Conservation (phyloP, 2,797 vertebrate species). For the Premnoplex brunnescens region DNA sequence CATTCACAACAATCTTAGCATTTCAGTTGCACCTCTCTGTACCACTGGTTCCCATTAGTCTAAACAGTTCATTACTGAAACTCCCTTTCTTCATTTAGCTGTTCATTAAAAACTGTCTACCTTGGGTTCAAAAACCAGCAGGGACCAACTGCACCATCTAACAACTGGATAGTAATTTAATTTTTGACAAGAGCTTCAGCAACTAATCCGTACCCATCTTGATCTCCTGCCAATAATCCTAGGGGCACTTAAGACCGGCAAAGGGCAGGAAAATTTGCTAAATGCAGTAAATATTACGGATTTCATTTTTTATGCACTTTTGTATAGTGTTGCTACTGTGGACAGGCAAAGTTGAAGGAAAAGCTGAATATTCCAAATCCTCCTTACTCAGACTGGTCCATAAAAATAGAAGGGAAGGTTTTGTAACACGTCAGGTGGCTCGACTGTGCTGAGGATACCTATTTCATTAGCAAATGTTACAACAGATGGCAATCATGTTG, state of each 20-base stretch:
- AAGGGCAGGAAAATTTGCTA: not conserved
- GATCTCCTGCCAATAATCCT: not conserved
- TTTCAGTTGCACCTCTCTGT: not conserved
- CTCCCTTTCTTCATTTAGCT: not conserved
- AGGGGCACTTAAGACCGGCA: not conserved
- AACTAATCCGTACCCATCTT: not conserved
- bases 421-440: not conserved
- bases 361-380: not conserved
- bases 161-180: not conserved
- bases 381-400: not conserved
- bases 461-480: slow-evolving; percentile 6
- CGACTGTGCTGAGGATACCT: not conserved
- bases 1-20: not conserved
- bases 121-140: not conserved
- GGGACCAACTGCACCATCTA: not conserved
- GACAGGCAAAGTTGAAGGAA: not conserved
- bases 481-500: slow-evolving; percentile 28
- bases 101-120: not conserved
- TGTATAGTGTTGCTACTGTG: not conserved
- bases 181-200: not conserved
- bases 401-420: not conserved
- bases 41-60: not conserved
- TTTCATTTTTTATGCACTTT: not conserved
- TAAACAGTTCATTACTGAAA: not conserved
- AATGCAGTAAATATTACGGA: not conserved